Evolutionary conservation across 1,140 invertebrate genomes (phyloP).

Genomic region (Solenopsis fugax): DNA sequence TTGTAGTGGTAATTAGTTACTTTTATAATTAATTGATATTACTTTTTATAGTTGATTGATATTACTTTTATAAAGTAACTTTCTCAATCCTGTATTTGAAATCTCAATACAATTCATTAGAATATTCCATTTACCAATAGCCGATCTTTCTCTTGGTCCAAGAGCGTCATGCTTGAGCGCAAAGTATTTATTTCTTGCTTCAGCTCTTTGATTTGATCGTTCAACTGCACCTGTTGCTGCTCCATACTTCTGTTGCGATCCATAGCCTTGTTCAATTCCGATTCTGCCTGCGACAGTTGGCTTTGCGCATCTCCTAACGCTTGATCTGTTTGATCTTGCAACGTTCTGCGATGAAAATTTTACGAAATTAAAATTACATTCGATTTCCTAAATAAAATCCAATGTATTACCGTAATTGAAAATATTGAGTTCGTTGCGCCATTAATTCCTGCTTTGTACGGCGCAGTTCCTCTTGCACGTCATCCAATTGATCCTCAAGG

Average conservation of each 20-base stretch:
- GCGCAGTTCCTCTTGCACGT: slow-evolving; percentile 80
- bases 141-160: slow-evolving; percentile 89
- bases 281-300: slow-evolving; percentile 87
- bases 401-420: slow-evolving; percentile 80
- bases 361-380: neutral
- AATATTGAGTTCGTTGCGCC: slow-evolving; percentile 83
- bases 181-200: slow-evolving; percentile 88
- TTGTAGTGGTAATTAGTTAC: too few relatives aligned
- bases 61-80: too few relatives aligned
- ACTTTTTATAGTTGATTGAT: too few relatives aligned
- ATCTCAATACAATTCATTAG: neutral
- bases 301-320: slow-evolving; percentile 87
- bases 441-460: slow-evolving; percentile 82
- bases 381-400: neutral
- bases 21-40: too few relatives aligned
- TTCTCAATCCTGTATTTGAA: neutral
- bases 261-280: slow-evolving; percentile 86
- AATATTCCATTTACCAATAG: slow-evolving; percentile 83
- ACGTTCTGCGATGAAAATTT: slow-evolving; percentile 85
- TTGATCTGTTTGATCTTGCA: slow-evolving; percentile 89
- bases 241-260: slow-evolving; percentile 87
- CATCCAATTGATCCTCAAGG: slow-evolving; percentile 82
- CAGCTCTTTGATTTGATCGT: slow-evolving; percentile 87
- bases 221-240: slow-evolving; percentile 87
- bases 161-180: slow-evolving; percentile 86